Conservation (phyloP, 2,113 vertebrate species). For the Rhabdomys dilectus region DNA sequence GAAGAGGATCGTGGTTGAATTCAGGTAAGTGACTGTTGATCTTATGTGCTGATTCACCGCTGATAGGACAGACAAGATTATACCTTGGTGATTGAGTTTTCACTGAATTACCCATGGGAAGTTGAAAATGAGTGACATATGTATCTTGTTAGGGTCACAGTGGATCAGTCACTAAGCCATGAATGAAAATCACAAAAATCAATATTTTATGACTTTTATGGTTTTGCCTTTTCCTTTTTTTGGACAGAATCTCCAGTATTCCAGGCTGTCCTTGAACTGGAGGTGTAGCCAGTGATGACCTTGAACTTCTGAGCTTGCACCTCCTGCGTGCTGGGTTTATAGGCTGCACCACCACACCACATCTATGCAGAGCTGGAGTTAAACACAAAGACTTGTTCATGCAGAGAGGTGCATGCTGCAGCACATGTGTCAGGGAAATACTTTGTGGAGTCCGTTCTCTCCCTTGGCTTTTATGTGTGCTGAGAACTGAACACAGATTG, state of each 20-base stretch:
- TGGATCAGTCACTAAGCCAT: neutral
- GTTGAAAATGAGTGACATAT: neutral
- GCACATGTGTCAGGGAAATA: neutral
- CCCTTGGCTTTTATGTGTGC: neutral
- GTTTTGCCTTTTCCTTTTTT: neutral
- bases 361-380: neutral
- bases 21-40: conserved; percentile 87
- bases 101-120: neutral
- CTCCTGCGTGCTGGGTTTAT: neutral
- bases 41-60: neutral
- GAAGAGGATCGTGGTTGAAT: conserved; percentile 93
- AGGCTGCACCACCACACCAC: neutral
- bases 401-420: neutral
- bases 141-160: conserved; percentile 28
- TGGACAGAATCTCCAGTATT: neutral
- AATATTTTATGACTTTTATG: neutral
- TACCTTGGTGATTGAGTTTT: neutral
- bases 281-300: neutral
- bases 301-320: neutral
- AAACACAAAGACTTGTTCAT: neutral
- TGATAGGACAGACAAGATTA: neutral
- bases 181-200: conserved; percentile 51
- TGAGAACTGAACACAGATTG: neutral
- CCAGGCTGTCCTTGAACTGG: neutral
- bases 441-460: neutral